Evolutionary conservation across 1,140 invertebrate genomes (phyloP).

Genomic region (Diorhabda carinulata): DNA sequence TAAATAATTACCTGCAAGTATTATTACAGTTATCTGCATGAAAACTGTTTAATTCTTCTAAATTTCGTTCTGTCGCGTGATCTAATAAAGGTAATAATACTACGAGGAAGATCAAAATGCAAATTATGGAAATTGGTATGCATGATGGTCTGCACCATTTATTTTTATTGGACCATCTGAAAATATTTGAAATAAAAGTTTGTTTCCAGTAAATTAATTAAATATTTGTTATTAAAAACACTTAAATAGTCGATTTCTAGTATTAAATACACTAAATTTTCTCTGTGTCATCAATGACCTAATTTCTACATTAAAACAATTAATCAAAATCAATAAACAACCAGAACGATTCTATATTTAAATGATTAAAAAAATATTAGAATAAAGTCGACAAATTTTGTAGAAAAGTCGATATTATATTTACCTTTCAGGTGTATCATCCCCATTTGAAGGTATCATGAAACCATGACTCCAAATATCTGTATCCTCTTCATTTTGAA

Average conservation of each 20-base stretch:
- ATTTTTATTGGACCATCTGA: conserved; percentile 52
- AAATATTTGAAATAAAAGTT: not conserved
- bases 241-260: too few relatives aligned
- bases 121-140: conserved; percentile 73
- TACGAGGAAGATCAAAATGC: conserved; percentile 70
- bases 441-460: conserved; percentile 34
- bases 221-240: too few relatives aligned
- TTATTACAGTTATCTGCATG: conserved; percentile 50
- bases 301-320: too few relatives aligned
- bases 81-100: conserved; percentile 72
- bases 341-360: too few relatives aligned
- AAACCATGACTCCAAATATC: conserved; percentile 42
- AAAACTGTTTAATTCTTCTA: conserved; percentile 43
- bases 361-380: too few relatives aligned
- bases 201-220: too few relatives aligned
- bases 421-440: conserved; percentile 39
- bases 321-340: too few relatives aligned
- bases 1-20: conserved; percentile 52
- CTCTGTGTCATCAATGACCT: too few relatives aligned
- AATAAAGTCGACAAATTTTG: too few relatives aligned
- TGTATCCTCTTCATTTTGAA: conserved; percentile 38
- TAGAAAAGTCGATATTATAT: not conserved
- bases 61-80: conserved; percentile 51
- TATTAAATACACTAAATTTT: too few relatives aligned
- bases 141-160: conserved; percentile 71